Evolutionary conservation across 2,888 invertebrate genomes (phyloP).

Genomic region (Lasius fuliginosus): DNA sequence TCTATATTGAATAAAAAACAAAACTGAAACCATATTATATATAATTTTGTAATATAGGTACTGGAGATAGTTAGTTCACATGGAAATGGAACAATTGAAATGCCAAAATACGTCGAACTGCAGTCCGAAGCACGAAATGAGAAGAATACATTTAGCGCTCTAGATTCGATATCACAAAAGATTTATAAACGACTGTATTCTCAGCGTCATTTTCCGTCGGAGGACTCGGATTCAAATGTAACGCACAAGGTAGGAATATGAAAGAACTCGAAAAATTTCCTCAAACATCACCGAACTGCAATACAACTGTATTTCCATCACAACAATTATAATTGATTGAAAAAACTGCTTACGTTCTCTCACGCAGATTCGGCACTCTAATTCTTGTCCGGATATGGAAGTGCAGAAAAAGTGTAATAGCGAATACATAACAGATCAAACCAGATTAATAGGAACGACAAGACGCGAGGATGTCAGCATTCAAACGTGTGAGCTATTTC

Average conservation of each 20-base stretch:
- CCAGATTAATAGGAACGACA: conserved; percentile 64
- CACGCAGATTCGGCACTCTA: conserved; percentile 88
- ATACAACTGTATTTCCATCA: background rate
- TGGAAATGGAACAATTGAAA: conserved; percentile 63
- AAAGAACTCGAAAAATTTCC: background rate
- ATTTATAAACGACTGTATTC: conserved; percentile 89
- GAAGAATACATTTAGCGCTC: conserved; percentile 69
- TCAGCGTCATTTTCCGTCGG: conserved; percentile 87
- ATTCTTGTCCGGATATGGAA: conserved; percentile 90
- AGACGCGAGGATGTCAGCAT: conserved; percentile 85
- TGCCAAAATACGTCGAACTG: conserved; percentile 65
- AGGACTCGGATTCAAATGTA: conserved; percentile 66
- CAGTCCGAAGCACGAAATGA: conserved; percentile 69
- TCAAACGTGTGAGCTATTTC: conserved; percentile 92
- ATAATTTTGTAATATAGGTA: conserved; percentile 74
- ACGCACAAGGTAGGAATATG: conserved; percentile 70
- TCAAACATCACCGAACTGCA: background rate
- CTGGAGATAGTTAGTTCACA: conserved; percentile 83
- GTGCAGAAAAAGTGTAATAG: conserved; percentile 70
- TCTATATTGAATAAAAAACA: background rate
- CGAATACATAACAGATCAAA: conserved; percentile 55
- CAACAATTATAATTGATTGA: background rate
- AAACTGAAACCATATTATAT: conserved; percentile 25
- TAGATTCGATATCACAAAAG: conserved; percentile 87
- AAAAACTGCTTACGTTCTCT: conserved; percentile 44